A percentile compares a stretch with the other conserved stretches of the same genome.
These are phyloP conservation scores for Agelastica alni DNA, from an alignment of 2,888 invertebrate species.

Conservation along the genomic window DNA sequence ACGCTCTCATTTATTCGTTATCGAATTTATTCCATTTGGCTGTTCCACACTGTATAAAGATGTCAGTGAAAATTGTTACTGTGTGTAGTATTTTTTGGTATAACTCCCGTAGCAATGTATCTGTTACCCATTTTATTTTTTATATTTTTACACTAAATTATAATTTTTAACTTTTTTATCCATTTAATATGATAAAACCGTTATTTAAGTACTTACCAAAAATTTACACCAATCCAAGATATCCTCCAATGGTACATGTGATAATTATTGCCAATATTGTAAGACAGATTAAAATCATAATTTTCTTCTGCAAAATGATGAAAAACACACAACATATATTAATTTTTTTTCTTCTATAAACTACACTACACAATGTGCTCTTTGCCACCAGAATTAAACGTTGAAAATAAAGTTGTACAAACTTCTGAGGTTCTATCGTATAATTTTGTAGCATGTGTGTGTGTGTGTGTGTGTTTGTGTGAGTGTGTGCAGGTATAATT, in stretches of 20 bases:
- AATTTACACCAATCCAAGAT: constrained; percentile 60
- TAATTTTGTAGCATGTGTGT: constrained; percentile 2
- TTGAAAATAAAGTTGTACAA: not conserved
- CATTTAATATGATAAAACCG: too few species aligned
- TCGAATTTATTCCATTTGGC: too few species aligned
- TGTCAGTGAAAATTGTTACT: too few species aligned
- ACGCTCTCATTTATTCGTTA: too few species aligned
- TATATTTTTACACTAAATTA: too few species aligned
- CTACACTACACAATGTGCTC: constrained; percentile 45
- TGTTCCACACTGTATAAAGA: too few species aligned
- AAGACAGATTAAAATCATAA: constrained; percentile 90
- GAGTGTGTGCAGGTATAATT: not conserved
- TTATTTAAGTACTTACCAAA: constrained; percentile 34
- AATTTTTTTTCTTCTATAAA: constrained; percentile 22
- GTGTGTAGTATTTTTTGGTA: too few species aligned
- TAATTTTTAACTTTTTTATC: too few species aligned
- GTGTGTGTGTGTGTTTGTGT: not conserved
- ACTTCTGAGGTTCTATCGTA: constrained; percentile 8
- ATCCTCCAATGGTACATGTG: constrained; percentile 71
- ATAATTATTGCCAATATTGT: constrained; percentile 81
- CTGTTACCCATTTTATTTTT: too few species aligned
- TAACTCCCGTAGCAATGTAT: too few species aligned
- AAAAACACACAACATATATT: constrained; percentile 37
- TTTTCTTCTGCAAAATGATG: constrained; percentile 77
- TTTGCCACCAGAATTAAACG: constrained; percentile 41